These are phyloP conservation scores for Dendrocincla tyrannina DNA, from an alignment of 2,797 vertebrate genomes.

Conservation along the genomic window DNA sequence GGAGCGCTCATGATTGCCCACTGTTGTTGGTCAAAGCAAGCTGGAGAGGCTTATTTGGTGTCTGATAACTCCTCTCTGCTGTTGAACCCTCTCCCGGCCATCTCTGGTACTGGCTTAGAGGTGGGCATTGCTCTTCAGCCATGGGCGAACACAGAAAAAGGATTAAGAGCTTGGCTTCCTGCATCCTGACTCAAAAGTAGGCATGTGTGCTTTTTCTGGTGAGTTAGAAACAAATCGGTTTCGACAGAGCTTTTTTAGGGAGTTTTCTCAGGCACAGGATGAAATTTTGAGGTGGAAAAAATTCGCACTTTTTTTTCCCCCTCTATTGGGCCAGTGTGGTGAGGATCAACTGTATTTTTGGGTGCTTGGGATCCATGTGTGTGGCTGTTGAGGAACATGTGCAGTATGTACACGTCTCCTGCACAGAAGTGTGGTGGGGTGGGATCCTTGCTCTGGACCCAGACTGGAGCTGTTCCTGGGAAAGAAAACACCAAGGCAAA, in stretches of 20 bases:
- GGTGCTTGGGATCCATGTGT: conserved; percentile 17
- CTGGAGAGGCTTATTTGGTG: neutral
- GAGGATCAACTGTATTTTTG: conserved; percentile 53
- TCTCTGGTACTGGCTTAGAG: neutral
- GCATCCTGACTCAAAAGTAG: conserved; percentile 43
- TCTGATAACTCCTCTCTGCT: neutral
- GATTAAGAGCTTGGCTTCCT: neutral
- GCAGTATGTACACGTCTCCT: neutral
- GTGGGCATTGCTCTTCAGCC: neutral
- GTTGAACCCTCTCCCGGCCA: neutral
- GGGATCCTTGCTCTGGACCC: neutral
- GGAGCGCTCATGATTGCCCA: rapidly evolving
- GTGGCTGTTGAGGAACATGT: conserved; percentile 29
- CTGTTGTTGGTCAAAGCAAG: neutral
- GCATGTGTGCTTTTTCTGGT: conserved; percentile 49
- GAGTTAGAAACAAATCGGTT: conserved; percentile 38
- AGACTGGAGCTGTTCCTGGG: neutral
- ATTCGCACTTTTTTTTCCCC: neutral
- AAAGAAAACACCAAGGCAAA: neutral
- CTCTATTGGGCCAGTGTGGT: conserved; percentile 17
- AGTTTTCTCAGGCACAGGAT: conserved; percentile 68
- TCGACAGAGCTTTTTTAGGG: conserved; percentile 55
- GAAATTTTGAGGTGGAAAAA: conserved; percentile 62
- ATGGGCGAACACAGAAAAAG: neutral
- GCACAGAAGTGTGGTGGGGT: neutral